Evolutionary conservation across 2,888 invertebrate genomes (phyloP), one percentile per base, ranked within the genome.

Genomic region (Seira sanloemensis): DNA sequence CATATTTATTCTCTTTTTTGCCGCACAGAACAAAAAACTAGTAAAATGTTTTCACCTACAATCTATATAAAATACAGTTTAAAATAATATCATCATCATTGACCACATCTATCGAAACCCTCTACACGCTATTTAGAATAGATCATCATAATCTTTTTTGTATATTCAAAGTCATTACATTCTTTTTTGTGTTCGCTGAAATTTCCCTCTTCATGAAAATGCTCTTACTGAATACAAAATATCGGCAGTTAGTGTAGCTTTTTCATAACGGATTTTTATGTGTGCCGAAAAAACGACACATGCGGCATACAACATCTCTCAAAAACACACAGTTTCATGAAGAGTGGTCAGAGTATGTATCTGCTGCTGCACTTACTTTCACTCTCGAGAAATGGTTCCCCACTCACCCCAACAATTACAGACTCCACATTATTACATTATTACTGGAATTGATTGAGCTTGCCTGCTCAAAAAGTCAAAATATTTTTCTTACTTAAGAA

Each of bases 241-340:
- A 76, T 76, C 81, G 81, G 81, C 81, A 82, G 81, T 82, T n/a
- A 76, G 76, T 76, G 81, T 82, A 82, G 81, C 81, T 68, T 75
- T n/a, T 50, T 62, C 58, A 23, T 62, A 23, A 21, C 21, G 1
- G 21, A 5, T 21, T 62, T 62, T 21, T 50, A 7, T 12, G 2
- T 50, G 12, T 50, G 12, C 50, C 16, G 50, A 23, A 74, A 54
- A 71, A 21, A 46, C 62, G n/a, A 9, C n/a, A 58, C n/a, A 62
- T 12, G 62, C 21, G 21, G 21, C 62, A 62, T 21, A 21, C 21
- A 23, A 62, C 62, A 62, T 19, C 62, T 1, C 7, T 16, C 21
- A 23, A 67, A 23, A 7, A 7, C n/a, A n/a, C n/a, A 58, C 19
- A 21, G 62, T 62, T 16, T n/a, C 62, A 62, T 62, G 62, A 62